phyloP scores from a whole-genome alignment of 2,888 invertebrate genomes.

The Elegia similella region DNA sequence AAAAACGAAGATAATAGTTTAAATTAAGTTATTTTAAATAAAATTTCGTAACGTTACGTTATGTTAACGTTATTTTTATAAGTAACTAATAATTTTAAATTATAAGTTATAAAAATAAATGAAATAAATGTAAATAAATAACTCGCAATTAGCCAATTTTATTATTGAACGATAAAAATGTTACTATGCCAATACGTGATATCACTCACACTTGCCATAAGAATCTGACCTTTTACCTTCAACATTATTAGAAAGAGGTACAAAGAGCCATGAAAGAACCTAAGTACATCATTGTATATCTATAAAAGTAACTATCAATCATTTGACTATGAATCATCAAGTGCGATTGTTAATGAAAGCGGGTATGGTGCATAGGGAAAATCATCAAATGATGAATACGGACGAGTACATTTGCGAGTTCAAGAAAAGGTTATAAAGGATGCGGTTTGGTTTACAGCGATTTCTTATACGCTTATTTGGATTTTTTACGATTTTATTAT shows the following conservation, averaged over 20 bases:
- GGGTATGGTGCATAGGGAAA: neutral
- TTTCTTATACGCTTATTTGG: too few relatives aligned
- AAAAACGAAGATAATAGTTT: too few relatives aligned
- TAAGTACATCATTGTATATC: neutral
- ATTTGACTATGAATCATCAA: neutral
- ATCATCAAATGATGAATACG: constrained; percentile 1
- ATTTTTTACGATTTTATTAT: too few relatives aligned
- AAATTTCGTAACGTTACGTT: too few relatives aligned
- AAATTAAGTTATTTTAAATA: too few relatives aligned
- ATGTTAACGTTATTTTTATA: too few relatives aligned
- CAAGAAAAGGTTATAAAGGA: constrained; percentile 2
- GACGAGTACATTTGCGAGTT: neutral
- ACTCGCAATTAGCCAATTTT: too few relatives aligned
- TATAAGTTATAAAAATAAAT: too few relatives aligned
- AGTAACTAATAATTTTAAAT: too few relatives aligned
- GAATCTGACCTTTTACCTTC: neutral
- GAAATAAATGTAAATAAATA: too few relatives aligned
- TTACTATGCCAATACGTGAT: too few relatives aligned
- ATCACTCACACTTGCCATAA: neutral
- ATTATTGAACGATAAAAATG: too few relatives aligned
- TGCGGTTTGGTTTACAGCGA: neutral
- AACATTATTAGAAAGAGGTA: neutral
- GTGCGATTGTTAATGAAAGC: neutral
- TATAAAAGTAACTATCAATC: constrained; percentile 1
- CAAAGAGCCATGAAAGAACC: neutral